Conservation (phyloP, 2,797 vertebrate species). For the Podarcis siculus region DNA sequence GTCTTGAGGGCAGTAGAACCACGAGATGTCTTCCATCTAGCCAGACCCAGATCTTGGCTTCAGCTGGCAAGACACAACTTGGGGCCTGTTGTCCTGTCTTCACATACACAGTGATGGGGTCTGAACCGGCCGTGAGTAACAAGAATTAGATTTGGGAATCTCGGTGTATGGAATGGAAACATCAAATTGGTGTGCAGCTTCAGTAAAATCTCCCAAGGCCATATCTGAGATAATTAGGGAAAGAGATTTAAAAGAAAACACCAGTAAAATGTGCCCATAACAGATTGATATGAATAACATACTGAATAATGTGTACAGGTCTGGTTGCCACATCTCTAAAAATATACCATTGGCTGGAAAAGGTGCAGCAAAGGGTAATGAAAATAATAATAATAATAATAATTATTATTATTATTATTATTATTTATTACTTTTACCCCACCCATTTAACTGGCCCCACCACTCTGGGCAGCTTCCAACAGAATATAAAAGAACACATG, state of each 20-base stretch:
- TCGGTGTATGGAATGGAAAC: not conserved
- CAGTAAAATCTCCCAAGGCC: not conserved
- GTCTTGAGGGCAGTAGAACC: no score
- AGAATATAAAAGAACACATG: no score
- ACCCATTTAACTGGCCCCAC: no score
- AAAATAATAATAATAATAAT: no score
- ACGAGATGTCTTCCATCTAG: not conserved
- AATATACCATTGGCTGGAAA: no score
- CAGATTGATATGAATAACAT: not conserved
- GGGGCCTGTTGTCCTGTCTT: not conserved
- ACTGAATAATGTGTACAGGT: not conserved
- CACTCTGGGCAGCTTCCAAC: no score
- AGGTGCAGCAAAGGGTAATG: no score
- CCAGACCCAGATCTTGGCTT: not conserved
- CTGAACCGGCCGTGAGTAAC: not conserved
- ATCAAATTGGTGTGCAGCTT: not conserved
- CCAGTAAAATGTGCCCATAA: not conserved
- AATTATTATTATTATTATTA: no score
- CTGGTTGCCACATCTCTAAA: not conserved
- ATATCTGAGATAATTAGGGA: not conserved
- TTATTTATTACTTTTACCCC: no score
- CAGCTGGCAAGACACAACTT: not conserved
- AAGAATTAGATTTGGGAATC: not conserved
- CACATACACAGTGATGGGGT: no score
- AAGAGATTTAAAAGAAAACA: slow-evolving; percentile 1